Evolutionary conservation across 2,113 vertebrate genomes (phyloP).

Genomic region (Scolopax mira): DNA sequence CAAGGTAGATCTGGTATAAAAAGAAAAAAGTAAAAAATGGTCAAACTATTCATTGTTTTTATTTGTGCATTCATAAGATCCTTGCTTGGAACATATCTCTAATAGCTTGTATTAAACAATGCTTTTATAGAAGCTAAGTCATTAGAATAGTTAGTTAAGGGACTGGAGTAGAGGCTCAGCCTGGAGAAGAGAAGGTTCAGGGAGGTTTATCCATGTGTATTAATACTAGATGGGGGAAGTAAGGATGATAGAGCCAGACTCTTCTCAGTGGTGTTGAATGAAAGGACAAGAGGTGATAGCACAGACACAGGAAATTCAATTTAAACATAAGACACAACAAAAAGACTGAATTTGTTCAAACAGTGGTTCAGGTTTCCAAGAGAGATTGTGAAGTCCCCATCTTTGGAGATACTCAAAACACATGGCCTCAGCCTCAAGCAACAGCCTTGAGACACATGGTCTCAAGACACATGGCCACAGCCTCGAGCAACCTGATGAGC

Average conservation of each 20-base stretch:
- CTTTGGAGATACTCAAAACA: background rate
- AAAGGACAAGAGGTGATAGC: background rate
- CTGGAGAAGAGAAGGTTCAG: background rate
- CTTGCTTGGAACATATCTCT: background rate
- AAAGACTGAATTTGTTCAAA: background rate
- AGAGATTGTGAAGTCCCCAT: background rate
- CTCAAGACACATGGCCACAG: background rate
- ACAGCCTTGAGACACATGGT: no score
- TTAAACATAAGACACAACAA: background rate
- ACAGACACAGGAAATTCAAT: background rate
- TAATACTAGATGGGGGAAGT: background rate
- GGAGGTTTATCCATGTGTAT: background rate
- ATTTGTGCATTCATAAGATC: background rate
- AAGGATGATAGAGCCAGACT: background rate
- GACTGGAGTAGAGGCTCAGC: background rate
- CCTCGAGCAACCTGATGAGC: background rate
- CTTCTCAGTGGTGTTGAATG: background rate
- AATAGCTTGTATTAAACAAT: background rate
- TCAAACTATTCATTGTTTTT: background rate
- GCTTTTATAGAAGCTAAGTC: background rate
- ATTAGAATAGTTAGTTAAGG: background rate
- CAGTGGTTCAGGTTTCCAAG: background rate
- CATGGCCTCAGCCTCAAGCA: background rate
- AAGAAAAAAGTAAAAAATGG: background rate
- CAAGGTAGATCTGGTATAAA: background rate